Conservation (phyloP, 2,888 invertebrate species). For the Onchidella celtica region DNA sequence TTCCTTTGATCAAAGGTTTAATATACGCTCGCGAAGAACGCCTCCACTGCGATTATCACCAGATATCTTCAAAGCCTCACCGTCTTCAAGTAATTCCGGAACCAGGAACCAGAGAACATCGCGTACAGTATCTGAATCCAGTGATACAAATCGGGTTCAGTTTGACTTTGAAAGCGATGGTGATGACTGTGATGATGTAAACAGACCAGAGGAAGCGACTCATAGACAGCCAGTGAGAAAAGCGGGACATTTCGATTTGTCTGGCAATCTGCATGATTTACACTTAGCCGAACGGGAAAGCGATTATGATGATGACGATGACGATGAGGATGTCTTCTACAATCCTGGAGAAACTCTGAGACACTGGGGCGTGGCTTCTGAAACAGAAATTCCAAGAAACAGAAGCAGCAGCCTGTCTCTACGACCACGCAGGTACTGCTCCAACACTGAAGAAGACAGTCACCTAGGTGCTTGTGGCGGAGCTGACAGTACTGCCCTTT, state of each 20-base stretch:
- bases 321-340: constrained; percentile 40
- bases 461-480: constrained; percentile 25
- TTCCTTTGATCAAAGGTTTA: background rate
- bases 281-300: background rate
- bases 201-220: background rate
- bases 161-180: constrained; percentile 39
- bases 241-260: background rate
- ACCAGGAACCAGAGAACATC: background rate
- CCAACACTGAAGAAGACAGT: constrained; percentile 15
- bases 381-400: background rate
- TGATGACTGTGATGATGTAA: background rate
- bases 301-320: constrained; percentile 12
- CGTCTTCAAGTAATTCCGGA: background rate
- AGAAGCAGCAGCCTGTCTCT: constrained; percentile 1
- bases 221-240: background rate
- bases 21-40: background rate
- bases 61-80: constrained; percentile 26
- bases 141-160: constrained; percentile 19
- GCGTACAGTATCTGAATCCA: constrained; percentile 27
- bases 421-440: constrained; percentile 31
- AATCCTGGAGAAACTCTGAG: background rate
- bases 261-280: background rate
- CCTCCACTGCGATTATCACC: constrained; percentile 30
- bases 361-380: constrained; percentile 26
- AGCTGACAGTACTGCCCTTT: background rate